A percentile compares a stretch with the other conserved stretches of the same genome.
Evolutionary conservation across 2,797 vertebrate genomes (phyloP).

Genomic region (Acrocephalus scirpaceus): DNA sequence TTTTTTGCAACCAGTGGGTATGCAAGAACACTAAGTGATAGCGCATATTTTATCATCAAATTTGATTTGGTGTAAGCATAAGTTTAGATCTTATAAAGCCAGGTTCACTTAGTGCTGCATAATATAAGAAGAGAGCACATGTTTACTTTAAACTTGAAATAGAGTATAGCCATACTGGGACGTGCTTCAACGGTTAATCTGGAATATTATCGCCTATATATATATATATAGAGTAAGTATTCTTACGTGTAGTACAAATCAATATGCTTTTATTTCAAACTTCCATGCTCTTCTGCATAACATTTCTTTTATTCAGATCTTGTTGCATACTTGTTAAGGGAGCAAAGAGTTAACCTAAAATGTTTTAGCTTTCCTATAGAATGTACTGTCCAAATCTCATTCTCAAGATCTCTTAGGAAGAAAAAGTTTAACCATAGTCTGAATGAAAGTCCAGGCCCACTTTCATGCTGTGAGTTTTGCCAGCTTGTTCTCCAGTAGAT

Average conservation of each 20-base stretch:
- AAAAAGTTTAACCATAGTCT: not conserved
- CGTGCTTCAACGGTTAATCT: not conserved
- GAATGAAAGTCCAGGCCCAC: not conserved
- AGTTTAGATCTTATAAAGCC: not conserved
- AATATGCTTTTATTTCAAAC: not conserved
- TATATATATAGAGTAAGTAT: not conserved
- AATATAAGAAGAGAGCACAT: not conserved
- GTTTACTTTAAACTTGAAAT: not conserved
- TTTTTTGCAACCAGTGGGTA: not conserved
- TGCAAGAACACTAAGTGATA: not conserved
- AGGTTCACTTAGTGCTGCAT: not conserved
- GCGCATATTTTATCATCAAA: not conserved
- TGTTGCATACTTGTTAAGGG: not conserved
- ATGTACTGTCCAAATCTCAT: not conserved
- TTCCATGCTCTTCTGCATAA: not conserved
- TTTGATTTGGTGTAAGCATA: not conserved
- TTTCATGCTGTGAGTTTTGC: not conserved
- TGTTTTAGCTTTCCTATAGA: not conserved
- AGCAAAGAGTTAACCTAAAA: not conserved
- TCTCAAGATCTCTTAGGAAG: not conserved
- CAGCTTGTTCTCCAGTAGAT: not conserved
- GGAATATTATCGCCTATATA: not conserved
- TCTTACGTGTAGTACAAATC: not conserved
- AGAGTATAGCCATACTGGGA: not conserved
- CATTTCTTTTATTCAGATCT: not conserved